Evolutionary conservation across 2,113 vertebrate species (phyloP).

Genomic region (Mesitornis unicolor): DNA sequence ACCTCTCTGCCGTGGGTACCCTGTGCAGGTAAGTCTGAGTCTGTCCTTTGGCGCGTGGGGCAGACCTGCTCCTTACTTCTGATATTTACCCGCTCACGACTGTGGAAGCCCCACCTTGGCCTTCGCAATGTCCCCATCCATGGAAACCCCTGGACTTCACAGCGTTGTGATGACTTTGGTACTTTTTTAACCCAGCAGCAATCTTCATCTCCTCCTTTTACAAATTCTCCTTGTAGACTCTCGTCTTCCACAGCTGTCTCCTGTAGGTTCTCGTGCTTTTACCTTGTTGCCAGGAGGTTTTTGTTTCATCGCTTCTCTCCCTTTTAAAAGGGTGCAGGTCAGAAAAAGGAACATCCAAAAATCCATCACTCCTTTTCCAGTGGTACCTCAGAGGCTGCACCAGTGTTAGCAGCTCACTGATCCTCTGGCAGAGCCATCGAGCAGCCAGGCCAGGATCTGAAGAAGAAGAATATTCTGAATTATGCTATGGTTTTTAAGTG

Average conservation of each 20-base stretch:
- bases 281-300: neutral
- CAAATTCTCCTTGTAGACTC: neutral
- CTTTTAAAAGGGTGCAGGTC: neutral
- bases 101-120: neutral
- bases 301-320: neutral
- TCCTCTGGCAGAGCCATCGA: neutral
- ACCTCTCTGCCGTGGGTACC: rapidly evolving
- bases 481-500: neutral
- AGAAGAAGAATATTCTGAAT: neutral
- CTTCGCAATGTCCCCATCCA: no score
- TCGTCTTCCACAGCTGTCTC: neutral
- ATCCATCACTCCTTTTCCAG: neutral
- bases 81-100: neutral
- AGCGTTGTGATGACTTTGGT: neutral
- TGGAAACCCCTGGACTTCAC: neutral
- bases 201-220: neutral
- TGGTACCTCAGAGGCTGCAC: neutral
- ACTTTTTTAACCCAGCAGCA: neutral
- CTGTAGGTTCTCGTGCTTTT: neutral
- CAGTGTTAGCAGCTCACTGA: neutral
- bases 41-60: neutral
- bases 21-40: neutral
- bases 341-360: neutral
- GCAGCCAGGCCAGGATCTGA: neutral
- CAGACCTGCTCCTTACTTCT: rapidly evolving